Base-by-base conservation (phyloP, 2,888 invertebrate genomes). In the Lasioglossum calceatum region DNA sequence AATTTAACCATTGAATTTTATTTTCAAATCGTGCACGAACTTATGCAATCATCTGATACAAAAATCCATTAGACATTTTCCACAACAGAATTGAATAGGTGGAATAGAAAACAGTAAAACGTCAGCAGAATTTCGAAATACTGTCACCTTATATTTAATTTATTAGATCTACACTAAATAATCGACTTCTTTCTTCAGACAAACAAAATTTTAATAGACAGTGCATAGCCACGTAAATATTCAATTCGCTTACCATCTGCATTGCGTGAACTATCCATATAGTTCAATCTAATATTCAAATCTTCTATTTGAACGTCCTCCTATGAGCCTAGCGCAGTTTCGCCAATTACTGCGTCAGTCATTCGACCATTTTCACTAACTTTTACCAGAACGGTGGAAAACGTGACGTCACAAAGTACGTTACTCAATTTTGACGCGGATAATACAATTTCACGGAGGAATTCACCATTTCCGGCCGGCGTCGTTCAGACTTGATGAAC, bases 401-500 rank as follows among this genome's bases (percentile, higher is more conserved):
- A n/a, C 10, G 27, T 54, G 8, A 44, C 27, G 39, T 81, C 67
- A 27, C 42, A 14, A 44, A 67, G 23, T 27, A 74, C 39, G 70
- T 70, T 67, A 39, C 39, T 10, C 23, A 70, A 70, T 36, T 70
- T 23, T 23, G 12, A 10, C 4, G 70, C 39, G 70, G 36, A 10
- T 39, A 23, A 70, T 70, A 36, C 61, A 84, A 79, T 84, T 79
- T 16, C 16, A 67, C 54, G 39, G 72, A 77, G 67, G 50, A 67
- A 77, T 83, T 78, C 47, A 58, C 73, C 77, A 73, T 54, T 67
- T 80, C 75, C 77, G 27, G 81, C 47, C 61, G 23, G 7, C 54
- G 64, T 80, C 78, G 54, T 61, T 32, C 67, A 23, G 76, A 80
- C 58, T 85, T 82, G 54, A 88, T 36, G 73, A 88, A 87, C 71